Evolutionary conservation across 2,888 invertebrate genomes (phyloP), one percentile per base, ranked within the genome.

Genomic region (Orchesella flavescens): DNA sequence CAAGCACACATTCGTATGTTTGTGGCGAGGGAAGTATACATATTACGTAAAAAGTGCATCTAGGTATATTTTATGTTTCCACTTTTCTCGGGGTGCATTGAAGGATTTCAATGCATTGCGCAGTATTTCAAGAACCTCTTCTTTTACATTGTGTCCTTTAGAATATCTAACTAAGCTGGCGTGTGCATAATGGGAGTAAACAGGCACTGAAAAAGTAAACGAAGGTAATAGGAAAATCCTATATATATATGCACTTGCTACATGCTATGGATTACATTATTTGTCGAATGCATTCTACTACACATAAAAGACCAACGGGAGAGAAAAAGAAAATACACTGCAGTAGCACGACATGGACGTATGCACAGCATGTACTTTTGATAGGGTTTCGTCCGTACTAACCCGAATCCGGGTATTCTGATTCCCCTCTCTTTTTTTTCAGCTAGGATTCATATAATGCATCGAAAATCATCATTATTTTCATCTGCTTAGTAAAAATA

Each of bases 381-480:
- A 46, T 57, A 55, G 53, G 61, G 74, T 24, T 74, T 74, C 59
- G 55, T 77, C 77, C 77, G 77, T 77, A 77, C 49, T 49, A 77
- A 69, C 77, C 77, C 77, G 77, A 77, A 69, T 69, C 59, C 57
- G 76, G 55, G 57, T 53, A 65, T 63, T 73, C 24, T 63, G 65
- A 75, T 53, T 63, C 74, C 74, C 74, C 65, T 73, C 61, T 73
- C 63, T 73, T 21, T 57, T 21, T 49, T 43, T 59, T n/a, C 57
- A 10, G n/a, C 57, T 19, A 15, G 17, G 19, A 53, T 13, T 3
- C 10, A 53, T n/a, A 53, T 53, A 21, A 21, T 57, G 19, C 21
- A 15, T 23, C 9, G 13, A 57, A 57, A 61, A 61, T 59, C 71
- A n/a, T 24, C 34, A 71, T 71, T 53, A 43, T 44, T 59, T 59